Evolutionary conservation across 1,140 invertebrate genomes (phyloP).

Genomic region (Brachionus koreanus): DNA sequence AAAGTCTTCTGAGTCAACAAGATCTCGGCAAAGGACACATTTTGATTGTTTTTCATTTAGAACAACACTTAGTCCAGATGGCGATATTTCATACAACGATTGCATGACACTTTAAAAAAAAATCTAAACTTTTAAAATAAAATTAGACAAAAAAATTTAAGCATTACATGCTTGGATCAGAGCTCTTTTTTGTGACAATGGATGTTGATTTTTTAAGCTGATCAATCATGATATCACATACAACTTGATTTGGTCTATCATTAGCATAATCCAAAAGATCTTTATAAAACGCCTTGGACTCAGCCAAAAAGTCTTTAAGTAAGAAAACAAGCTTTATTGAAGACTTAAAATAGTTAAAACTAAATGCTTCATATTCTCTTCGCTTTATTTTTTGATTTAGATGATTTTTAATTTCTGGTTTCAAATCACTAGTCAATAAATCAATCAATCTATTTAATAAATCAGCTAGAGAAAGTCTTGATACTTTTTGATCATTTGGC

Average conservation of each 20-base stretch:
- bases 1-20: constrained; percentile 8
- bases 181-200: background rate
- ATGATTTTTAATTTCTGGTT: constrained; percentile 16
- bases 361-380: constrained; percentile 15
- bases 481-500: constrained; percentile 13
- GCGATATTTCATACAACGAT: constrained; percentile 19
- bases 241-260: constrained; percentile 12
- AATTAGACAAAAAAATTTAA: background rate
- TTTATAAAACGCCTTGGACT: constrained; percentile 2
- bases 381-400: background rate
- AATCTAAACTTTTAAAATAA: background rate
- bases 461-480: background rate
- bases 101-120: background rate
- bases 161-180: background rate
- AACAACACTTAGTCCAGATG: background rate
- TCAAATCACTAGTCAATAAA: constrained; percentile 16
- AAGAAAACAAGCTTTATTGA: constrained; percentile 30
- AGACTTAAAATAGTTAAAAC: constrained; percentile 29
- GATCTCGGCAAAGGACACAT: background rate
- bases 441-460: constrained; percentile 24
- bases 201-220: constrained; percentile 12
- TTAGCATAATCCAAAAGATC: background rate
- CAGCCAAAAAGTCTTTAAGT: background rate
- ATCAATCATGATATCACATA: background rate
- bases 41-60: constrained; percentile 29